Conservation (phyloP, 2,888 invertebrate species). For the Orthonevra nobilis region DNA sequence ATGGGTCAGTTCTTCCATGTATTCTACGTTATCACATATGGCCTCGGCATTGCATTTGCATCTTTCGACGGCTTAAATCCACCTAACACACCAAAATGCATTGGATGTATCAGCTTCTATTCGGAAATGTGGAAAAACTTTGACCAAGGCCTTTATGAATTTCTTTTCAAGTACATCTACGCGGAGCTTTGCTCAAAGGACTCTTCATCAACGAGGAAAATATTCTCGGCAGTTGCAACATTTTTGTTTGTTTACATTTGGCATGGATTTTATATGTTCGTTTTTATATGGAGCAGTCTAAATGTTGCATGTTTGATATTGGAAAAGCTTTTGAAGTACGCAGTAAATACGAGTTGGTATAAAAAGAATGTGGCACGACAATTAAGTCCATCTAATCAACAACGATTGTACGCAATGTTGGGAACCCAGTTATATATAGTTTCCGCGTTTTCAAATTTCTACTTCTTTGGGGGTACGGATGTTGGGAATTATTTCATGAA, state of each 20-base stretch:
- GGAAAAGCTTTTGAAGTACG: slow-evolving; percentile 84
- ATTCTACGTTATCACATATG: slow-evolving; percentile 95
- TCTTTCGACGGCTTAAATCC: slow-evolving; percentile 84
- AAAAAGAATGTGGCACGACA: slow-evolving; percentile 79
- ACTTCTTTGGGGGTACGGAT: slow-evolving; percentile 89
- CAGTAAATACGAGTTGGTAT: slow-evolving; percentile 81
- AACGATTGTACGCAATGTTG: slow-evolving; percentile 85
- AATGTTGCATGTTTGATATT: slow-evolving; percentile 90
- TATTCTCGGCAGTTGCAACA: slow-evolving; percentile 84
- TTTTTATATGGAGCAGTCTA: slow-evolving; percentile 92
- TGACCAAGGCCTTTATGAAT: slow-evolving; percentile 95
- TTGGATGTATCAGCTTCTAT: slow-evolving; percentile 94
- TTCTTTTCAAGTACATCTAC: slow-evolving; percentile 93
- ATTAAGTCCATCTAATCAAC: slow-evolving; percentile 80
- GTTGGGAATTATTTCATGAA: slow-evolving; percentile 88
- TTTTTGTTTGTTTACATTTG: slow-evolving; percentile 93
- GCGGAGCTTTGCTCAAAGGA: slow-evolving; percentile 82
- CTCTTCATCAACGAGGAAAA: slow-evolving; percentile 78
- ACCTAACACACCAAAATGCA: slow-evolving; percentile 91
- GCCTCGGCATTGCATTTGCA: slow-evolving; percentile 88
- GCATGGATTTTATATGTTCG: slow-evolving; percentile 91
- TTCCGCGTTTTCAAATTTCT: slow-evolving; percentile 92
- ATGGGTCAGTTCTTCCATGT: slow-evolving; percentile 96
- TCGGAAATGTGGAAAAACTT: slow-evolving; percentile 99
- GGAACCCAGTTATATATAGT: slow-evolving; percentile 88